Percentiles rank a stretch among this genome's conserved stretches.
Evolutionary conservation across 1,140 invertebrate genomes (phyloP).

Genomic region (Popillia japonica): DNA sequence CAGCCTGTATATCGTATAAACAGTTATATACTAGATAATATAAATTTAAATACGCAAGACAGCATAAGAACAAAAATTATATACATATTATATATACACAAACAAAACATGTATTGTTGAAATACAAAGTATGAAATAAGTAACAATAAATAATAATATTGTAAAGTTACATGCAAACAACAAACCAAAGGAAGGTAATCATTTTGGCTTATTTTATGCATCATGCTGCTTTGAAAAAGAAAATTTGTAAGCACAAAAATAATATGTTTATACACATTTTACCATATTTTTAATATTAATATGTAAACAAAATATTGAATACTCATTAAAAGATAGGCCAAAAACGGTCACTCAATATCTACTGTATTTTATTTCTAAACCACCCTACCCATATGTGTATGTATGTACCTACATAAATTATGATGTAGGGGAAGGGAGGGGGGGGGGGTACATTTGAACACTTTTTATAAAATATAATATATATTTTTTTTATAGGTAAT

Average conservation of each 20-base stretch:
- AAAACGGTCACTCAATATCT: slow-evolving; percentile 4
- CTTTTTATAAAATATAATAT: too few species aligned
- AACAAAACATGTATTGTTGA: not conserved
- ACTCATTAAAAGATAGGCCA: slow-evolving; percentile 41
- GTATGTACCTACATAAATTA: not conserved
- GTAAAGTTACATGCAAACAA: slow-evolving; percentile 33
- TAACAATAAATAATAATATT: slow-evolving; percentile 31
- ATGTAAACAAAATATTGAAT: slow-evolving; percentile 44
- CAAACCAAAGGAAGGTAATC: slow-evolving; percentile 32
- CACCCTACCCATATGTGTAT: not conserved
- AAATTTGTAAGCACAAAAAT: slow-evolving; percentile 58
- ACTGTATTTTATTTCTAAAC: not conserved
- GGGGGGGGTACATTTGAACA: too few species aligned
- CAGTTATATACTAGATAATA: not conserved
- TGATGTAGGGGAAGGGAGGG: too few species aligned
- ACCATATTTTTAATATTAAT: slow-evolving; percentile 59
- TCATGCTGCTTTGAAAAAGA: slow-evolving; percentile 49
- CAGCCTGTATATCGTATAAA: slow-evolving; percentile 6
- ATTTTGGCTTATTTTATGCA: slow-evolving; percentile 48
- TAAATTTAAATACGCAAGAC: slow-evolving; percentile 18
- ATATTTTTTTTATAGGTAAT: too few species aligned
- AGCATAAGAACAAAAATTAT: slow-evolving; percentile 20
- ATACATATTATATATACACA: slow-evolving; percentile 10
- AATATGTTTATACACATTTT: slow-evolving; percentile 59
- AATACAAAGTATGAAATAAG: not conserved